Evolutionary conservation across 1,140 invertebrate genomes (phyloP).

Genomic region (Theocolax elegans): DNA sequence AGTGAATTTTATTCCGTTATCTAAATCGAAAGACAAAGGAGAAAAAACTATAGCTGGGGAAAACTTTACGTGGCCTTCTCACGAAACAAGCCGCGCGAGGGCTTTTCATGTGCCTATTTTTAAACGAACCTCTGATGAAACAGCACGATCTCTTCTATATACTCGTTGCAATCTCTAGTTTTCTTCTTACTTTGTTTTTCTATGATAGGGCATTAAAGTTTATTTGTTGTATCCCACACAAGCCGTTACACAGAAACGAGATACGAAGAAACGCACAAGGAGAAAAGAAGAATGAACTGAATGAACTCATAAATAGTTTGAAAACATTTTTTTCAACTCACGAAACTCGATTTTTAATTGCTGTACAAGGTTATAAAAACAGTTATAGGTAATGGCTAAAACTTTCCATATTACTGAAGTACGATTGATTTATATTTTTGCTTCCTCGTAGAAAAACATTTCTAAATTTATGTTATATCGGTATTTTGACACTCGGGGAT

Average conservation of each 20-base stretch:
- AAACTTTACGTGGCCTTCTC: constrained; percentile 31
- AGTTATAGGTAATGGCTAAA: too few relatives aligned
- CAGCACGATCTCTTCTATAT: constrained; percentile 24
- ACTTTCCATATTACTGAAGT: too few relatives aligned
- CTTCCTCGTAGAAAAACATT: too few relatives aligned
- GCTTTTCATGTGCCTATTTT: constrained; percentile 34
- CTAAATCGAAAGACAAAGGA: constrained; percentile 19
- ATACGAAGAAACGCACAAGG: background rate
- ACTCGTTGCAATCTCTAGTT: background rate
- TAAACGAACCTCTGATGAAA: constrained; percentile 37
- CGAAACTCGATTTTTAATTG: too few relatives aligned
- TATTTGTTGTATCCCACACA: background rate
- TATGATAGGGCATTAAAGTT: constrained; percentile 14
- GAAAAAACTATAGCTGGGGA: too few relatives aligned
- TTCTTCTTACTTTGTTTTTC: background rate
- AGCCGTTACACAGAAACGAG: constrained; percentile 1
- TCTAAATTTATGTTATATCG: too few relatives aligned
- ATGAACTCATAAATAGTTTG: too few relatives aligned
- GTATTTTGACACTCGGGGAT: too few relatives aligned
- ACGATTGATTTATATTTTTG: too few relatives aligned
- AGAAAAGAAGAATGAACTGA: background rate
- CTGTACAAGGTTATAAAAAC: too few relatives aligned
- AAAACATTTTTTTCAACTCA: too few relatives aligned
- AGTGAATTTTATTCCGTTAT: constrained; percentile 38
- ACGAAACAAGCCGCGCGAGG: constrained; percentile 23